A percentile compares a stretch with the other conserved stretches of the same genome.
phyloP scores from a whole-genome alignment of 2,888 invertebrate species.

The Polietes domitor region DNA sequence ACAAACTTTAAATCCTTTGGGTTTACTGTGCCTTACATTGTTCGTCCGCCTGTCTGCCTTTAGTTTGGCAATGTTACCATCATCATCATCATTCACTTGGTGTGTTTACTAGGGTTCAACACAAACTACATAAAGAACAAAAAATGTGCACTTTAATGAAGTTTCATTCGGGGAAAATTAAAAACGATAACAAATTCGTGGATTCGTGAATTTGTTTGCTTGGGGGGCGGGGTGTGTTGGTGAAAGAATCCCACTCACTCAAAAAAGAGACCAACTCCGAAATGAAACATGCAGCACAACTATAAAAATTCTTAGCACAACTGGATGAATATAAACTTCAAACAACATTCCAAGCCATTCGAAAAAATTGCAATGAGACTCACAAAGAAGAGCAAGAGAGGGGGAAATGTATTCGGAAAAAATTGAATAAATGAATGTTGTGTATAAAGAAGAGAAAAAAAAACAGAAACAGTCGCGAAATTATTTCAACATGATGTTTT shows the following conservation, averaged over 20 bases:
- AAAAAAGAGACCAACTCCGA: neutral
- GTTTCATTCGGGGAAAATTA: neutral
- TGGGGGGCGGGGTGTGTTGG: neutral
- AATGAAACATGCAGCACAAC: constrained; percentile 19
- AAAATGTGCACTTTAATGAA: constrained; percentile 46
- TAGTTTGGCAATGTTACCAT: neutral
- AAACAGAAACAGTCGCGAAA: neutral
- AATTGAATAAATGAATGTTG: neutral
- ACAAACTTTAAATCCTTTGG: too few relatives aligned
- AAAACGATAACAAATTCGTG: neutral
- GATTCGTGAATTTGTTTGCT: too few relatives aligned
- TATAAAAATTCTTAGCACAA: constrained; percentile 42
- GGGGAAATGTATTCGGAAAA: neutral
- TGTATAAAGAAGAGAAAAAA: neutral
- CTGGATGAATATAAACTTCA: constrained; percentile 4
- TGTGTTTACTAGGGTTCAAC: neutral
- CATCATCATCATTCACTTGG: neutral
- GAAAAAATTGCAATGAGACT: neutral
- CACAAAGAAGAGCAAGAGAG: neutral
- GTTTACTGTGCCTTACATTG: too few relatives aligned
- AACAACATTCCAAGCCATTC: neutral
- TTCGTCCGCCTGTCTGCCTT: neutral
- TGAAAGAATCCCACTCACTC: constrained; percentile 17
- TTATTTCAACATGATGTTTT: neutral
- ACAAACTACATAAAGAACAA: neutral